Base-by-base conservation (phyloP, 2,888 invertebrate genomes). In the Syrista parreyssii region DNA sequence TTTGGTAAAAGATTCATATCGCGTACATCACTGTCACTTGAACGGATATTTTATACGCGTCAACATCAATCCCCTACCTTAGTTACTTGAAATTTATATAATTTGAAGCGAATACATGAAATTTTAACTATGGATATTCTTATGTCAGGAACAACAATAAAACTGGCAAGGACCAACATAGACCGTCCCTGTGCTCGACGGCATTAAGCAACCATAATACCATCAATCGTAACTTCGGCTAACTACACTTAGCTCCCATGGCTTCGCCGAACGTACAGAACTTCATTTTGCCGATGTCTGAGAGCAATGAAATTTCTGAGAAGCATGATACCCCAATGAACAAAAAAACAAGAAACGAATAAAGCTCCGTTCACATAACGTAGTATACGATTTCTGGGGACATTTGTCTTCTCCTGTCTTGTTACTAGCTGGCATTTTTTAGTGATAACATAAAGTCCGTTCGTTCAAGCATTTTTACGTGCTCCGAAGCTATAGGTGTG, bases 111-210 rank as follows among this genome's bases (percentile, higher is more conserved):
- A 77, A 77, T 81, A 83, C 84, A 79, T 78, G 80, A 82, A 82
- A 85, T 81, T 84, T 86, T 83, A 72, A 82, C 79, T 84, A 81
- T 76, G 82, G 83, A 83, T 81, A 78, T 84, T 83, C 83, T 83
- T 83, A 82, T 85, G 82, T 86, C 83, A 83, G 84, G 83, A 84
- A 85, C 83, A 87, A 88, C 82, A 86, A 86, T 87, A 87, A 86
- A 87, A 84, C 82, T 82, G 82, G 82, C 85, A 82, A 84, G 82
- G 80, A 82, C 82, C 82, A 79, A 80, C 77, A 81, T 82, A 84
- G 84, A 87, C 80, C 79, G 83, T 82, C 82, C 73, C 72, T 79
- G 77, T 31, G 73, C 68, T 74, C 74, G 75, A 78, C 75, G 75
- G 78, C 80, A 82, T 80, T 82, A 82, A 81, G 76, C 69, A 72